Evolutionary conservation across 2,113 vertebrate species (phyloP).

Genomic region (Cyanocitta stelleri): DNA sequence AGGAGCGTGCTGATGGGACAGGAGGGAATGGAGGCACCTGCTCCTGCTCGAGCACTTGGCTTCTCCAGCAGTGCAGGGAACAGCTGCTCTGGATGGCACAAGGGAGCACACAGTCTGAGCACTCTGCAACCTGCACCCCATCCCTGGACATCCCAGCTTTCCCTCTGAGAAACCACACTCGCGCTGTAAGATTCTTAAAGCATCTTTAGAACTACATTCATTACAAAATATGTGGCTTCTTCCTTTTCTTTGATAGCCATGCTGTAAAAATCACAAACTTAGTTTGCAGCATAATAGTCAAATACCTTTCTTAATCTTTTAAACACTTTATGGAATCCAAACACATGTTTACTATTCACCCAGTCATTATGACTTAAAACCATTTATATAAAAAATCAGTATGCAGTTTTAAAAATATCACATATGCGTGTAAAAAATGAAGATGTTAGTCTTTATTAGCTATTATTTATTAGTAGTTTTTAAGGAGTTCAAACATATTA

Average conservation of each 20-base stretch:
- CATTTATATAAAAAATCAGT: background rate
- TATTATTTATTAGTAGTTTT: background rate
- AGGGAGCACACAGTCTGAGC: background rate
- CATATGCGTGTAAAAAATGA: background rate
- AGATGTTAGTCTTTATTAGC: background rate
- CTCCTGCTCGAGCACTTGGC: background rate
- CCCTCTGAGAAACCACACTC: background rate
- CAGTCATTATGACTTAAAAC: background rate
- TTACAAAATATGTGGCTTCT: accelerated
- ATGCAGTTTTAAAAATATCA: background rate
- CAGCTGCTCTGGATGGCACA: background rate
- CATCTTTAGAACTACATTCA: background rate
- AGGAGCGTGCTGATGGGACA: accelerated
- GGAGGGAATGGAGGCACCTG: background rate
- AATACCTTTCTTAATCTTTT: background rate
- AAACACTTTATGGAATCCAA: background rate
- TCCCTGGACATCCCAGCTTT: background rate
- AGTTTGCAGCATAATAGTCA: background rate
- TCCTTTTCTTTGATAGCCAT: background rate
- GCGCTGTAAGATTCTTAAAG: accelerated
- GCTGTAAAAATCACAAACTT: background rate
- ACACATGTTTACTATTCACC: background rate
- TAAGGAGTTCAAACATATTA: background rate
- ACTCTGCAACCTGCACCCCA: background rate
- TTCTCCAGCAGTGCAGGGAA: background rate